A percentile compares a stretch with the other conserved stretches of the same genome.
These are phyloP conservation scores for Gadopsis bispinosus DNA, from an alignment of 2,797 vertebrate species.

Conservation along the genomic window DNA sequence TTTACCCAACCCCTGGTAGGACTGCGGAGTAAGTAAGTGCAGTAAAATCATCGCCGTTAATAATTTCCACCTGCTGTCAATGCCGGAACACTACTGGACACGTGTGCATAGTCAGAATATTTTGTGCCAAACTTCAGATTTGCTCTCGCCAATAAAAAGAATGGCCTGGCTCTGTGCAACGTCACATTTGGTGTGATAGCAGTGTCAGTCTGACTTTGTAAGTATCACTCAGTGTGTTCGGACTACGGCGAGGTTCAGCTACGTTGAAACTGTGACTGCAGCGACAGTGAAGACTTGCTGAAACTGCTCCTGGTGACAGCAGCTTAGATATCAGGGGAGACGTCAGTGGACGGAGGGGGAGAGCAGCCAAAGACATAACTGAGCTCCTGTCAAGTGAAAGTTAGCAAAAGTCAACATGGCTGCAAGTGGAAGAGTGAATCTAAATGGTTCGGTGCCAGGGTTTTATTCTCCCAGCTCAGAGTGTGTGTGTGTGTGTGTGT, in stretches of 20 bases:
- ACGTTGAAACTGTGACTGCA: background rate
- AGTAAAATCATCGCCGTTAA: background rate
- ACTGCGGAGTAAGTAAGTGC: background rate
- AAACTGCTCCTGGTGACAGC: background rate
- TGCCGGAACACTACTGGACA: background rate
- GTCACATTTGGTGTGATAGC: background rate
- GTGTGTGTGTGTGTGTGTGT: conserved; percentile 29
- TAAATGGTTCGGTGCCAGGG: conserved; percentile 25
- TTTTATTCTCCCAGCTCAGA: conserved; percentile 40
- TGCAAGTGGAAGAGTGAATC: conserved; percentile 28
- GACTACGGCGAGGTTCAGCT: too few species aligned
- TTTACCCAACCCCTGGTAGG: background rate
- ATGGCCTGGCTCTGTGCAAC: background rate
- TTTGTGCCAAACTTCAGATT: too few species aligned
- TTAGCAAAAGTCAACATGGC: conserved; percentile 30
- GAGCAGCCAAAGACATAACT: conserved; percentile 2
- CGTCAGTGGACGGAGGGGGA: background rate
- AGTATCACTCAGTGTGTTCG: background rate
- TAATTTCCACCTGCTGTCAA: background rate
- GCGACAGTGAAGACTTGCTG: background rate
- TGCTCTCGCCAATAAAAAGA: too few species aligned
- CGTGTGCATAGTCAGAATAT: too few species aligned
- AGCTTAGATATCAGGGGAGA: conserved; percentile 10
- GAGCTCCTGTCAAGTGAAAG: conserved; percentile 24
- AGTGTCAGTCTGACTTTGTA: background rate